phyloP scores from a whole-genome alignment of 2,888 invertebrate genomes.

The Choreutis nemorana region DNA sequence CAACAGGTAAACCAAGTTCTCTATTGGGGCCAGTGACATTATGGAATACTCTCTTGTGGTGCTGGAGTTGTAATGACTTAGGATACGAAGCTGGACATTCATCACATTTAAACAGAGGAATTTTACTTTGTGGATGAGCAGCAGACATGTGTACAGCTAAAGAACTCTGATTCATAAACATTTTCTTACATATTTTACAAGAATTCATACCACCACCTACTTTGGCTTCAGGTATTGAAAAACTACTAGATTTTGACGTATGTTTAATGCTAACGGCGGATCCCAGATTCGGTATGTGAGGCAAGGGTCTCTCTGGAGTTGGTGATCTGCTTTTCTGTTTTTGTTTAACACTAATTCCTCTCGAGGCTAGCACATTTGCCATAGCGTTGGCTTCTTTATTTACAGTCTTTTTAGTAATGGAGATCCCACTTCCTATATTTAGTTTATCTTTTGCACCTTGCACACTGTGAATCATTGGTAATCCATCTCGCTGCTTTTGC shows the following conservation, averaged over 20 bases:
- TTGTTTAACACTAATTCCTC: conserved; percentile 80
- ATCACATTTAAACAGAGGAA: conserved; percentile 68
- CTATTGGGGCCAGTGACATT: conserved; percentile 48
- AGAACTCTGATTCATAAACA: conserved; percentile 48
- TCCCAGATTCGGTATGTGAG: conserved; percentile 56
- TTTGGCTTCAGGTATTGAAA: conserved; percentile 49
- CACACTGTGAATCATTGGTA: conserved; percentile 78
- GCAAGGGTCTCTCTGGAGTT: conserved; percentile 46
- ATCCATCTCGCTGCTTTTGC: conserved; percentile 75
- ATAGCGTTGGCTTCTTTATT: conserved; percentile 78
- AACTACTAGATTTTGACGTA: conserved; percentile 50
- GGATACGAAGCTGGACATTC: conserved; percentile 78
- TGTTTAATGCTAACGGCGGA: conserved; percentile 61
- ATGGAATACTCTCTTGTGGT: conserved; percentile 59
- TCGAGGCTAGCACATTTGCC: conserved; percentile 77
- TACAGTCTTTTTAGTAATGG: conserved; percentile 70
- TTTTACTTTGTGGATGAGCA: conserved; percentile 45
- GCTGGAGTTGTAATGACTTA: conserved; percentile 72
- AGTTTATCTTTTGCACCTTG: conserved; percentile 71
- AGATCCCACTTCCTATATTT: conserved; percentile 77
- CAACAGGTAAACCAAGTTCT: conserved; percentile 76
- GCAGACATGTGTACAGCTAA: conserved; percentile 41
- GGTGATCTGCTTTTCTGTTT: conserved; percentile 64
- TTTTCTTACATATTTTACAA: conserved; percentile 54
- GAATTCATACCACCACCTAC: conserved; percentile 44